These are phyloP conservation scores for Synanthedon tipuliformis DNA, from an alignment of 2,888 invertebrate genomes.

Conservation along the genomic window DNA sequence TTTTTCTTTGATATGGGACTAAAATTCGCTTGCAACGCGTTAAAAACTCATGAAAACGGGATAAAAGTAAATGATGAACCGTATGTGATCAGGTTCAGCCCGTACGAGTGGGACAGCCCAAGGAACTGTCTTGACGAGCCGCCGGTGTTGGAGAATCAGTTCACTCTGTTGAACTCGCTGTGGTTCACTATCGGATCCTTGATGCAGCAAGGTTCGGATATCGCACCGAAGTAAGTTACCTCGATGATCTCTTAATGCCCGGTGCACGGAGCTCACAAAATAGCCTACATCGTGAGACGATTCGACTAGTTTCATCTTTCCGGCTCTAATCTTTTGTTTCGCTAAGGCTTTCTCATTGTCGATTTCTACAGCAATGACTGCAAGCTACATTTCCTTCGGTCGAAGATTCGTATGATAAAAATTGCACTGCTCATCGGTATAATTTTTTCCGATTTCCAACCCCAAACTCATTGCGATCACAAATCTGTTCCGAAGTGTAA, in stretches of 20 bases:
- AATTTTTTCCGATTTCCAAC: too few species aligned
- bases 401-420: background rate
- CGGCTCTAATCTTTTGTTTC: background rate
- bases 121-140: slow-evolving; percentile 87
- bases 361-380: background rate
- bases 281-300: background rate
- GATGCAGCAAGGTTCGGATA: slow-evolving; percentile 94
- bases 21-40: background rate
- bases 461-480: background rate
- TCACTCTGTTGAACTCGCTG: slow-evolving; percentile 90
- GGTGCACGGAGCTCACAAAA: background rate
- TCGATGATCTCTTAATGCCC: slow-evolving; percentile 4
- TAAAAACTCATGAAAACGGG: background rate
- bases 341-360: background rate
- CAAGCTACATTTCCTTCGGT: background rate
- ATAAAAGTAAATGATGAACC: slow-evolving; percentile 29
- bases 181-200: slow-evolving; percentile 95
- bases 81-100: slow-evolving; percentile 81
- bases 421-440: too few species aligned
- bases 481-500: background rate
- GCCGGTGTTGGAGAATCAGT: slow-evolving; percentile 89
- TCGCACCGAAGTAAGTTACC: slow-evolving; percentile 87
- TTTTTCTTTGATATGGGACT: background rate
- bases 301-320: background rate
- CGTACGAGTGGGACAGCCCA: slow-evolving; percentile 94